Percentiles rank a stretch among this genome's conserved stretches.
Conservation (phyloP, 2,888 invertebrate genomes). For the Aleiodes testaceus region DNA sequence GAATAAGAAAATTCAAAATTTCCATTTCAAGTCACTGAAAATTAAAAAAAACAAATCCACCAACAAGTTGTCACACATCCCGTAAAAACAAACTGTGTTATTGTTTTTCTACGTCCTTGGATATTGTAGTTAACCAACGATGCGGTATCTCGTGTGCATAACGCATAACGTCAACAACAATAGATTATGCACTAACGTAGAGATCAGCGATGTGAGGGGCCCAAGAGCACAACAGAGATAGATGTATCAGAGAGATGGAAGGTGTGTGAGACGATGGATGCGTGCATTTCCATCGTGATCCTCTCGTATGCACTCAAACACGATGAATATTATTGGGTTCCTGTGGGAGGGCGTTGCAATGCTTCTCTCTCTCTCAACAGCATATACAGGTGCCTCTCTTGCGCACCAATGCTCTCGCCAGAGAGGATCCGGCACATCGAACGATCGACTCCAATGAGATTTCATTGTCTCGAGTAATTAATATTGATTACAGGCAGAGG, state of each 20-base stretch:
- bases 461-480: slow-evolving; percentile 74
- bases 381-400: slow-evolving; percentile 38
- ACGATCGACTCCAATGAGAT: slow-evolving; percentile 73
- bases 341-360: slow-evolving; percentile 36
- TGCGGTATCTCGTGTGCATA: slow-evolving; percentile 58
- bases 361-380: slow-evolving; percentile 17
- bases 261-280: slow-evolving; percentile 45
- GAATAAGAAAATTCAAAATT: no score
- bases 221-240: slow-evolving; percentile 43
- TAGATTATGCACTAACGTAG: slow-evolving; percentile 70
- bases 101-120: slow-evolving; percentile 27
- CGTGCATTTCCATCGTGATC: slow-evolving; percentile 55
- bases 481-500: slow-evolving; percentile 72
- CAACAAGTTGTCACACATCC: neutral
- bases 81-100: neutral
- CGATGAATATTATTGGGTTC: slow-evolving; percentile 28
- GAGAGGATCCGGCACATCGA: slow-evolving; percentile 61
- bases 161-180: slow-evolving; percentile 72
- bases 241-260: slow-evolving; percentile 16
- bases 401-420: slow-evolving; percentile 42
- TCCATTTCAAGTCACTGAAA: neutral
- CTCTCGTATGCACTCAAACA: slow-evolving; percentile 41
- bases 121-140: slow-evolving; percentile 26
- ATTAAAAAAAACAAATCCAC: neutral
- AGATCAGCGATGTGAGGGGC: slow-evolving; percentile 12